Conservation (phyloP, 1,140 invertebrate genomes). For the Orius insidiosus region DNA sequence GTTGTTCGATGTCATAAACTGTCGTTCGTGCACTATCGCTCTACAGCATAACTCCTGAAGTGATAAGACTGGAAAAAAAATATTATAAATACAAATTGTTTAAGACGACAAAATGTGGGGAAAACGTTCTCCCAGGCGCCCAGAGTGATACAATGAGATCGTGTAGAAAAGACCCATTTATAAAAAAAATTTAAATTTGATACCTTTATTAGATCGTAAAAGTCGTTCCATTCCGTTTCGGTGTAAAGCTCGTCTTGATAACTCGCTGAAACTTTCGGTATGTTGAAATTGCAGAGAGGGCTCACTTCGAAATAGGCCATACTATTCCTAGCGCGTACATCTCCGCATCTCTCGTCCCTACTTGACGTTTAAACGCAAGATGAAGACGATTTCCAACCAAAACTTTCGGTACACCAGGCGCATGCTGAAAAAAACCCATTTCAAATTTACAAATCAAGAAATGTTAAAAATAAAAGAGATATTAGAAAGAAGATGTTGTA, state of each 20-base stretch:
- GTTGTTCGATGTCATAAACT: conserved; percentile 85
- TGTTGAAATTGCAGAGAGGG: conserved; percentile 91
- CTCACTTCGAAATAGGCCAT: conserved; percentile 98
- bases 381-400: conserved; percentile 90
- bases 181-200: no score
- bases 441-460: no score
- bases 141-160: no score
- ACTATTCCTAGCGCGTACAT: conserved; percentile 79
- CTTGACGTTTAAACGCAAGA: conserved; percentile 88
- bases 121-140: no score
- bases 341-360: conserved; percentile 77
- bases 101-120: no score
- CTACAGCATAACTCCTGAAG: conserved; percentile 90
- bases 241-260: conserved; percentile 83
- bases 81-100: no score
- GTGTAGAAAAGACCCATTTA: no score
- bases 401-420: conserved; percentile 92
- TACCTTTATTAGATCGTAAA: conserved; percentile 92
- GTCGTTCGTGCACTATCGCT: conserved; percentile 85
- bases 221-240: conserved; percentile 92
- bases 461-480: no score
- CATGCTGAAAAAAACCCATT: conserved; percentile 67
- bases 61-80: conserved; percentile 57
- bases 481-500: no score
- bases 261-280: conserved; percentile 90